Percentiles rank a stretch among this genome's conserved stretches.
Evolutionary conservation across 2,113 vertebrate genomes (phyloP).

Genomic region (Rhynchomys soricoides): DNA sequence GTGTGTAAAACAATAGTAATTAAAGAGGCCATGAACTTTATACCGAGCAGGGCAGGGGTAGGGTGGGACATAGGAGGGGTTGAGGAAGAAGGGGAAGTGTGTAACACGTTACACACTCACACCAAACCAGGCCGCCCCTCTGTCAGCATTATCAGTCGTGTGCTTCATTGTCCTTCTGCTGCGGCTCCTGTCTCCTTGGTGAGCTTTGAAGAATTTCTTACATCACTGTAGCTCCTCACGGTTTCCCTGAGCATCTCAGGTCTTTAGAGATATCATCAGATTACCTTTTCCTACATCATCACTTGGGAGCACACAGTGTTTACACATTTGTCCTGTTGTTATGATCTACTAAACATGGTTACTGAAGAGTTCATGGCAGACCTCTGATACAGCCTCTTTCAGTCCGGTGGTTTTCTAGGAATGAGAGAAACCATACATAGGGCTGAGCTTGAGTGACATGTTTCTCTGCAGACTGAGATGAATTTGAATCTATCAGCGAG

Average conservation of each 20-base stretch:
- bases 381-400: not conserved
- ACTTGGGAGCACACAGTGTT: not conserved
- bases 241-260: not conserved
- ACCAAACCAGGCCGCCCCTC: fast-evolving
- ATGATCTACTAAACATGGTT: not conserved
- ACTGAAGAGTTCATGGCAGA: fast-evolving
- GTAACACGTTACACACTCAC: not conserved
- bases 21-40: not conserved
- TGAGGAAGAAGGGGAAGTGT: not conserved
- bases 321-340: not conserved
- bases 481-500: not conserved
- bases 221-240: not conserved
- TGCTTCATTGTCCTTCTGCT: not conserved
- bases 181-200: not conserved
- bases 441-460: not conserved
- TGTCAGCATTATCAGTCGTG: too few species aligned
- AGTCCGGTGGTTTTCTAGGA: not conserved
- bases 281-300: not conserved
- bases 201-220: not conserved
- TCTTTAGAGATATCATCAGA: not conserved
- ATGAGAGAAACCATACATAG: not conserved
- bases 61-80: not conserved
- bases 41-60: too few species aligned
- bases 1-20: not conserved
- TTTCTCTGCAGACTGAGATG: not conserved